Percentiles rank a stretch among this genome's conserved stretches.
These are phyloP conservation scores for Erannis defoliaria DNA, from an alignment of 2,888 invertebrate genomes.

Conservation along the genomic window DNA sequence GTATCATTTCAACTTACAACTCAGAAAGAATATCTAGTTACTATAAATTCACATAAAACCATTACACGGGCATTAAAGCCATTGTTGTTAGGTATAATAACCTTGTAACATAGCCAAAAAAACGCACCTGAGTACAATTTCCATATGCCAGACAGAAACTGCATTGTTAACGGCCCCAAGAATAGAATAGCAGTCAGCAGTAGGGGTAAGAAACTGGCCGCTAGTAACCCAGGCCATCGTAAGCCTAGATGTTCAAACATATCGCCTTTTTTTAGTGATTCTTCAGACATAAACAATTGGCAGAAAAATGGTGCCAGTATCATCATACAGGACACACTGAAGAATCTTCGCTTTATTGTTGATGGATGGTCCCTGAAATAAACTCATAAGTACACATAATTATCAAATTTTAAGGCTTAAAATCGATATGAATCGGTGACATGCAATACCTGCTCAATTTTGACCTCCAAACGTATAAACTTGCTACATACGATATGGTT, in stretches of 20 bases:
- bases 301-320: conserved; percentile 92
- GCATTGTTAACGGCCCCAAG: conserved; percentile 93
- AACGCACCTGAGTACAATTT: conserved; percentile 88
- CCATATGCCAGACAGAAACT: conserved; percentile 89
- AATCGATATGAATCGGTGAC: conserved; percentile 1
- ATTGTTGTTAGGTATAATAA: conserved; percentile 1
- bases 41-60: neutral
- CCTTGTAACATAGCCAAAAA: conserved; percentile 15
- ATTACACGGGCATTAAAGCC: conserved; percentile 3
- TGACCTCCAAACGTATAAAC: conserved; percentile 95
- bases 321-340: conserved; percentile 94
- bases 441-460: conserved; percentile 89
- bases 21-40: neutral
- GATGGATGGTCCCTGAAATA: conserved; percentile 93
- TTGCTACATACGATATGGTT: conserved; percentile 93
- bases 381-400: neutral
- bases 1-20: neutral
- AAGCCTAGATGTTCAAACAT: conserved; percentile 92
- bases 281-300: conserved; percentile 89
- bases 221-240: conserved; percentile 89
- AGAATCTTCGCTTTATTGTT: conserved; percentile 94
- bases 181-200: conserved; percentile 93
- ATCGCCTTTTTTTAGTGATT: conserved; percentile 86
- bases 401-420: conserved; percentile 1
- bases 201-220: conserved; percentile 91